phyloP scores from a whole-genome alignment of 2,888 invertebrate species.

The Drosophila meridiana region DNA sequence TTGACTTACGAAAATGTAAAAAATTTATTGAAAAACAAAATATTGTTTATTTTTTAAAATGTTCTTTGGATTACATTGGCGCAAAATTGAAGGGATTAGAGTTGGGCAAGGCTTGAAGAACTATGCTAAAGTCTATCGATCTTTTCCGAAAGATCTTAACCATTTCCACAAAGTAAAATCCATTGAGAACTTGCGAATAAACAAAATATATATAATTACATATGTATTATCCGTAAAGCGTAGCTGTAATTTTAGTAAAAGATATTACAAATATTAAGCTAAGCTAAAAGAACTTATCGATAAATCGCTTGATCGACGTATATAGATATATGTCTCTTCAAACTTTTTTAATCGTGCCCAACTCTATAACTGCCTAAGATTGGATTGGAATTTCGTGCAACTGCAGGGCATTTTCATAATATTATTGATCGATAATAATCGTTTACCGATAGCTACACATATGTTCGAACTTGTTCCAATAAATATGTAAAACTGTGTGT shows the following conservation, averaged over 20 bases:
- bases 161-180: neutral
- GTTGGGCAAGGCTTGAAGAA: neutral
- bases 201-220: neutral
- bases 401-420: conserved; percentile 15
- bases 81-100: neutral
- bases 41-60: neutral
- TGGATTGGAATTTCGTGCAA: neutral
- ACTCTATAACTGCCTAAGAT: neutral
- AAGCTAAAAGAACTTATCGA: neutral
- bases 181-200: neutral
- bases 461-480: conserved; percentile 35
- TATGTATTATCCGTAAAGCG: neutral
- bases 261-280: neutral
- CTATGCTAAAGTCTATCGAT: neutral
- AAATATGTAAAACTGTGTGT: conserved; percentile 34
- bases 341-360: neutral
- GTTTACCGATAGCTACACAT: conserved; percentile 28
- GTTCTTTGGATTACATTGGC: neutral
- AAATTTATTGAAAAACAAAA: neutral
- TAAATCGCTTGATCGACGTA: neutral
- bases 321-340: neutral
- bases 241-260: neutral
- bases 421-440: conserved; percentile 22
- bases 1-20: conserved; percentile 1
- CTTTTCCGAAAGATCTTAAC: neutral